These are phyloP conservation scores for Phaonia tiefii DNA, from an alignment of 2,888 invertebrate genomes.

Conservation along the genomic window DNA sequence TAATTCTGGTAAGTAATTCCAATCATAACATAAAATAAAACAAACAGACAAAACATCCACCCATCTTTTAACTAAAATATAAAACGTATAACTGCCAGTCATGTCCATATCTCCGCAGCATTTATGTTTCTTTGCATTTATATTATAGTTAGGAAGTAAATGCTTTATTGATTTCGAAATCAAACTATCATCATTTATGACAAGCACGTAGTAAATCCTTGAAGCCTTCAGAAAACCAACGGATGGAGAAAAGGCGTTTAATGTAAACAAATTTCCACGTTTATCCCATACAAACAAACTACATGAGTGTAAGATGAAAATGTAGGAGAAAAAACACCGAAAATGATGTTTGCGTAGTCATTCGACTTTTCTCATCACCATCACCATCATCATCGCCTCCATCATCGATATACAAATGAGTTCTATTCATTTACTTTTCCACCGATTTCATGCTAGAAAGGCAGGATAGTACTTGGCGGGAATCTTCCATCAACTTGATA, in stretches of 20 bases:
- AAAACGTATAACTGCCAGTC: no score
- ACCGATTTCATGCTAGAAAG: neutral
- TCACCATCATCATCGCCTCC: constrained; percentile 5
- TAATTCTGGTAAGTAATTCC: neutral
- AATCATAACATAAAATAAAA: constrained; percentile 1
- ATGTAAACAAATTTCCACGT: constrained; percentile 44
- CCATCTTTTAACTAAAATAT: constrained; percentile 6
- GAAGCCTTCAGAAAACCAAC: constrained; percentile 10
- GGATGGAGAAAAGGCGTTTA: constrained; percentile 16
- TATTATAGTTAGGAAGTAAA: neutral
- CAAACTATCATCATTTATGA: constrained; percentile 36
- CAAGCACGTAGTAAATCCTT: constrained; percentile 42
- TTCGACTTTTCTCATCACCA: neutral
- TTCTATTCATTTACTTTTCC: constrained; percentile 19
- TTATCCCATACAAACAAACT: constrained; percentile 31
- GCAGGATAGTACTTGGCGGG: neutral
- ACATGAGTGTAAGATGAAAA: neutral
- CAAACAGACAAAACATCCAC: neutral
- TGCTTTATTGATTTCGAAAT: constrained; percentile 35
- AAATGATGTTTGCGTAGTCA: constrained; percentile 36
- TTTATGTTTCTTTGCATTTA: constrained; percentile 34
- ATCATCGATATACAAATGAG: constrained; percentile 30
- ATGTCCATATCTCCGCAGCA: no score
- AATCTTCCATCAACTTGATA: constrained; percentile 5
- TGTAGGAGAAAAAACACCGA: constrained; percentile 15